A percentile compares a stretch with the other conserved stretches of the same genome.
phyloP scores from a whole-genome alignment of 2,888 invertebrate genomes.

The Thereva nobilitata region DNA sequence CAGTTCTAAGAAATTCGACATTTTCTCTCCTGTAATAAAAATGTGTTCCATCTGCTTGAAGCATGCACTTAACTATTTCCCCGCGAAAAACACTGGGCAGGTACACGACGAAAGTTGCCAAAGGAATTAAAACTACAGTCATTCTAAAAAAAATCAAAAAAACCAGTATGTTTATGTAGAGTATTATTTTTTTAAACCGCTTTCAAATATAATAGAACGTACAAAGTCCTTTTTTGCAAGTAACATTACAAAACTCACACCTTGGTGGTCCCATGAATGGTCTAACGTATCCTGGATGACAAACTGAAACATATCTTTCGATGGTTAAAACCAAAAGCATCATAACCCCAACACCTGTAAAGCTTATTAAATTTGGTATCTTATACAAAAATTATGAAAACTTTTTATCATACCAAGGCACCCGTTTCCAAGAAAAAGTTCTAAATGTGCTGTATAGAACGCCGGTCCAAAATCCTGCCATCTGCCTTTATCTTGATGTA shows the following conservation, averaged over 20 bases:
- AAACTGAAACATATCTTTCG: constrained; percentile 75
- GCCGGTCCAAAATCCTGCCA: constrained; percentile 69
- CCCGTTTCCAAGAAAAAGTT: constrained; percentile 72
- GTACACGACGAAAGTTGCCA: constrained; percentile 69
- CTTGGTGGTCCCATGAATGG: constrained; percentile 69
- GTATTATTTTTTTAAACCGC: neutral
- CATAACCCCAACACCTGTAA: constrained; percentile 71
- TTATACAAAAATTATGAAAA: neutral
- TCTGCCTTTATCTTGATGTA: constrained; percentile 67
- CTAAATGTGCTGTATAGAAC: constrained; percentile 71
- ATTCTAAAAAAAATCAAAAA: constrained; percentile 50
- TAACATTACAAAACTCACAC: constrained; percentile 45
- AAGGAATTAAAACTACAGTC: constrained; percentile 67
- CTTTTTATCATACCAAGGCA: constrained; percentile 63
- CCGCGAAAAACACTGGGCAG: constrained; percentile 70
- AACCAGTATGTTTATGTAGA: neutral
- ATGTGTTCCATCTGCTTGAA: constrained; percentile 60
- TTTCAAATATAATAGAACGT: neutral
- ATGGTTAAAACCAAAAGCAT: constrained; percentile 74
- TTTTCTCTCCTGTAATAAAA: constrained; percentile 65
- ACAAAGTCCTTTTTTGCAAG: neutral
- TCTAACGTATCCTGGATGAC: constrained; percentile 70
- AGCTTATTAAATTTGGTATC: neutral
- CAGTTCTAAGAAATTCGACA: constrained; percentile 59
- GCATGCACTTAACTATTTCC: constrained; percentile 63